Evolutionary conservation across 2,113 vertebrate genomes (phyloP).

Genomic region (Rhinolophus ferrumequinum): DNA sequence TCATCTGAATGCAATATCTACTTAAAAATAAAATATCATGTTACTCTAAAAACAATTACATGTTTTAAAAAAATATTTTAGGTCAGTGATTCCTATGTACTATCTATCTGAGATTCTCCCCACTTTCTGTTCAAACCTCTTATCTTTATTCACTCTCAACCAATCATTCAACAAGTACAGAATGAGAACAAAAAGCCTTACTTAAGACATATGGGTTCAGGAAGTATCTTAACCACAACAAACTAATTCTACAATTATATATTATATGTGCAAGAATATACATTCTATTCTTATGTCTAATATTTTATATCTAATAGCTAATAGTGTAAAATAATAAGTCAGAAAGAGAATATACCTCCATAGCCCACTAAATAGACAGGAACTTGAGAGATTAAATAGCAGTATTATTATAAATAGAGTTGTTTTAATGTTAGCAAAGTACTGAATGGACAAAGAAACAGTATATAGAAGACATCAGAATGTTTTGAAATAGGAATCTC

Average conservation of each 20-base stretch:
- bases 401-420: background rate
- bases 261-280: background rate
- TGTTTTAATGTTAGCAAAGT: slow-evolving; percentile 7
- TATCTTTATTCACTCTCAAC: background rate
- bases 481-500: background rate
- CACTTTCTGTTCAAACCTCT: background rate
- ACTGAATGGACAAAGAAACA: background rate
- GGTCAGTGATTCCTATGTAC: background rate
- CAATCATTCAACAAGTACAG: background rate
- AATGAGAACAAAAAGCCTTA: background rate
- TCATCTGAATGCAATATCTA: background rate
- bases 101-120: background rate
- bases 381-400: background rate
- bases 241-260: slow-evolving; percentile 33
- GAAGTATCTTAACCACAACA: background rate
- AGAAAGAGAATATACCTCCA: background rate
- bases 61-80: slow-evolving; percentile 7
- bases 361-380: background rate
- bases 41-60: slow-evolving; percentile 14
- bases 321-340: background rate
- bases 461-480: background rate
- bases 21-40: slow-evolving; percentile 1
- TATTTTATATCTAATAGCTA: background rate
- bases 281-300: background rate
- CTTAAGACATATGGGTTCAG: background rate